A percentile compares a stretch with the other conserved stretches of the same genome.
phyloP scores from a whole-genome alignment of 2,888 invertebrate genomes.

The Formica aserva region DNA sequence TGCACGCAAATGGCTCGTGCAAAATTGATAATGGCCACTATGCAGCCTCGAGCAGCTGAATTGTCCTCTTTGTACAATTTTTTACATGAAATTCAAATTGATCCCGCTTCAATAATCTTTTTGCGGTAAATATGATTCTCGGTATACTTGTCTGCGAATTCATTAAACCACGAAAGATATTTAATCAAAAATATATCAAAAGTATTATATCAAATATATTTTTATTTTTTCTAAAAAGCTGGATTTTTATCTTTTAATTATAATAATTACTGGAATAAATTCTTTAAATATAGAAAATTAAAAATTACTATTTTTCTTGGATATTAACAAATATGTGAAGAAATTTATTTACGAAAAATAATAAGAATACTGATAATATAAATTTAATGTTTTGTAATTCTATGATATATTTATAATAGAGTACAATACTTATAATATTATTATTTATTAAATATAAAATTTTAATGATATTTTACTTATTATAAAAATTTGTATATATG shows the following conservation, averaged over 20 bases:
- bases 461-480: neutral
- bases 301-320: neutral
- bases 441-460: neutral
- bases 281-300: neutral
- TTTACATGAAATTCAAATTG: constrained; percentile 47
- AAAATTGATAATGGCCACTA: constrained; percentile 79
- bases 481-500: neutral
- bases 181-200: constrained; percentile 9
- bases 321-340: neutral
- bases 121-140: constrained; percentile 35
- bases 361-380: neutral
- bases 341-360: neutral
- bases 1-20: constrained; percentile 80
- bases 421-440: neutral
- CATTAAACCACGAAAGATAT: neutral
- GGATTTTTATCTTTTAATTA: constrained; percentile 6
- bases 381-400: neutral
- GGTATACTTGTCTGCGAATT: neutral
- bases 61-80: constrained; percentile 57
- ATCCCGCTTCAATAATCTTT: constrained; percentile 34
- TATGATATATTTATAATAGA: neutral
- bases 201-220: neutral
- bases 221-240: neutral
- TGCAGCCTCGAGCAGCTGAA: constrained; percentile 61
- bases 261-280: neutral